phyloP scores from a whole-genome alignment of 2,888 invertebrate species.

The Selenia dentaria region DNA sequence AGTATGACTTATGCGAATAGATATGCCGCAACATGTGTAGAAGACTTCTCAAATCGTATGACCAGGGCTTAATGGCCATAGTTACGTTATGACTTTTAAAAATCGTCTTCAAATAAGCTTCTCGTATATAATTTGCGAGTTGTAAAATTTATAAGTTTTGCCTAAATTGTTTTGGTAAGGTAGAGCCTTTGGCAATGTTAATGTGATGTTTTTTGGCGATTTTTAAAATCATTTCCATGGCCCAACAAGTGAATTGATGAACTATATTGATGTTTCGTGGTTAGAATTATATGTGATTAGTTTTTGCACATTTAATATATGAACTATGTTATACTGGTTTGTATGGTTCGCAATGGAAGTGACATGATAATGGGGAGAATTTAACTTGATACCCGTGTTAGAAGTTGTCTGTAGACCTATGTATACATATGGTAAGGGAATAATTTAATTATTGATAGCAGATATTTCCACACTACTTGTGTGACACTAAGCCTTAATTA shows the following conservation, averaged over 20 bases:
- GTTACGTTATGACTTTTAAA: conserved; percentile 42
- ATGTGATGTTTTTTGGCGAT: conserved; percentile 28
- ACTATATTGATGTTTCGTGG: conserved; percentile 20
- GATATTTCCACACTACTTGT: too few species aligned
- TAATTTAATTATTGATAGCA: too few species aligned
- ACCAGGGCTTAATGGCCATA: conserved; percentile 51
- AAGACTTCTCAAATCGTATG: conserved; percentile 51
- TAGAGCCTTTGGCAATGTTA: conserved; percentile 2
- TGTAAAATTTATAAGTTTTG: conserved; percentile 18
- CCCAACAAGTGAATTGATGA: conserved; percentile 28
- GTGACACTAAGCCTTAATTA: too few species aligned
- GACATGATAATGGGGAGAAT: neutral
- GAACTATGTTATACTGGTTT: conserved; percentile 2
- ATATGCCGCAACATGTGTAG: conserved; percentile 8
- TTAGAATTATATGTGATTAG: conserved; percentile 29
- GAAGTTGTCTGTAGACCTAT: too few species aligned
- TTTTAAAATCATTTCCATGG: conserved; percentile 32
- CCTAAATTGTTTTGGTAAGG: conserved; percentile 2
- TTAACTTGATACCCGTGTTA: neutral
- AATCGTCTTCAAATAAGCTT: conserved; percentile 40
- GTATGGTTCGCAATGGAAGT: conserved; percentile 7
- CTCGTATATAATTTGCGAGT: conserved; percentile 14
- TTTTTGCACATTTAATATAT: conserved; percentile 30
- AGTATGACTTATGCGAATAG: neutral
- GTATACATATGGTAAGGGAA: too few species aligned